Conservation (phyloP, 2,113 vertebrate species). For the Rhea americana region DNA sequence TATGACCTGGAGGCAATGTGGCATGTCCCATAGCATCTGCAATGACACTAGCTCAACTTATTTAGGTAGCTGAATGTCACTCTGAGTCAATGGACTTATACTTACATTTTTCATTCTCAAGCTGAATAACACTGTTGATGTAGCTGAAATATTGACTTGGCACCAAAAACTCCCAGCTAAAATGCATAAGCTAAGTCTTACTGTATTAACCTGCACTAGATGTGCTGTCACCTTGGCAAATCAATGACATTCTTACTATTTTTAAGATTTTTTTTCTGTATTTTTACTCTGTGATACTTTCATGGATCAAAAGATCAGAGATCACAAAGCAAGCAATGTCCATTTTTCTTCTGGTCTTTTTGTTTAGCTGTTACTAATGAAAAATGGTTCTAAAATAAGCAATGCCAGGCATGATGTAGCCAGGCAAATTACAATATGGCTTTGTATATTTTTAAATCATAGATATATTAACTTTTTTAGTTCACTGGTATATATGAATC, state of each 20-base stretch:
- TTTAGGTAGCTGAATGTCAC: not conserved
- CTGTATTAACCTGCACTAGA: rapidly evolving
- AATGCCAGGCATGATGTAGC: not conserved
- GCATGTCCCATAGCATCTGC: not conserved
- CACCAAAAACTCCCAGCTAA: not conserved
- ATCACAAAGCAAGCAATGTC: not conserved
- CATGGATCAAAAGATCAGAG: not conserved
- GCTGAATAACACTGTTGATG: not conserved
- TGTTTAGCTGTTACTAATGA: not conserved
- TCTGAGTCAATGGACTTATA: not conserved
- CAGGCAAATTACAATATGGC: not conserved
- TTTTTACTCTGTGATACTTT: not conserved
- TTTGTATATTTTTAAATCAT: not conserved
- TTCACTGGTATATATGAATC: not conserved
- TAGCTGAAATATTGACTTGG: not conserved
- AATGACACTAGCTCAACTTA: not conserved
- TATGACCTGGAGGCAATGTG: not conserved
- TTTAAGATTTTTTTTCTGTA: not conserved
- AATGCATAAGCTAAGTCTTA: not conserved
- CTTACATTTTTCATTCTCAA: not conserved
- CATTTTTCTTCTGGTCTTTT: not conserved
- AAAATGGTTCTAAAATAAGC: not conserved
- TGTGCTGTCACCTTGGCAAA: not conserved
- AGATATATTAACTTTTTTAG: not conserved
- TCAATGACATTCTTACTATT: not conserved